These are phyloP conservation scores for Ondatra zibethicus DNA, from an alignment of 2,113 vertebrate species.

Conservation along the genomic window DNA sequence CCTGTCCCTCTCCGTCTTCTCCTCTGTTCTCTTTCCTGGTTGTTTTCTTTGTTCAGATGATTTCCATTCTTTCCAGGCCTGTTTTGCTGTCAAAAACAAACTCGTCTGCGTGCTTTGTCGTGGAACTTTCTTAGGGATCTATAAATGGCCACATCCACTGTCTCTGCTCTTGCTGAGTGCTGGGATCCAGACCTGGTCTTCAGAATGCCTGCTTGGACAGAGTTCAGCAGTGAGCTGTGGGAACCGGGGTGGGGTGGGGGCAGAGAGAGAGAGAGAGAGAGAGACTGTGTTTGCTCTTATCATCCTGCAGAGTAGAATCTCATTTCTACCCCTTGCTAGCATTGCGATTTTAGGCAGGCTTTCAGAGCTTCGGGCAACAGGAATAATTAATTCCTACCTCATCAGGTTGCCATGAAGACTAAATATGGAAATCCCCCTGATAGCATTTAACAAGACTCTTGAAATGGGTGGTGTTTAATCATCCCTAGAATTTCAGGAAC, in stretches of 20 bases:
- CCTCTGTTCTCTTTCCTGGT: neutral
- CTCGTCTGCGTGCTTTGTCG: neutral
- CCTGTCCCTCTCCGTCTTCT: neutral
- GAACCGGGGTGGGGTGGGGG: accelerated
- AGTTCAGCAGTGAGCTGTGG: neutral
- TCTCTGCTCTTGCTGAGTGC: neutral
- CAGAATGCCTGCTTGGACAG: neutral
- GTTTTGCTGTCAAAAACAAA: neutral
- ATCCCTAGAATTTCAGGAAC: neutral
- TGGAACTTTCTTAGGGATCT: neutral
- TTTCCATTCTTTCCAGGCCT: neutral
- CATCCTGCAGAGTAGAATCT: neutral
- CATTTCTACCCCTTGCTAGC: neutral
- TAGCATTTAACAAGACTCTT: neutral
- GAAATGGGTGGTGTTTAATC: neutral
- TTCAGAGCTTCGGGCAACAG: neutral
- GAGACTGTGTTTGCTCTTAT: neutral
- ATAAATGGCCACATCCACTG: no score
- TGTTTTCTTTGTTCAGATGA: neutral
- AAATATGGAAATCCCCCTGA: constrained; percentile 11
- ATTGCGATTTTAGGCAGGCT: neutral
- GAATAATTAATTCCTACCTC: neutral
- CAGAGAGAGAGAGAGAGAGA: no score
- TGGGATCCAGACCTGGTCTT: neutral
- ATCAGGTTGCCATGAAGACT: neutral